Percentiles rank a stretch among this genome's conserved stretches.
These are phyloP conservation scores for Trachelipus rathkii DNA, from an alignment of 1,140 invertebrate species.

Conservation along the genomic window DNA sequence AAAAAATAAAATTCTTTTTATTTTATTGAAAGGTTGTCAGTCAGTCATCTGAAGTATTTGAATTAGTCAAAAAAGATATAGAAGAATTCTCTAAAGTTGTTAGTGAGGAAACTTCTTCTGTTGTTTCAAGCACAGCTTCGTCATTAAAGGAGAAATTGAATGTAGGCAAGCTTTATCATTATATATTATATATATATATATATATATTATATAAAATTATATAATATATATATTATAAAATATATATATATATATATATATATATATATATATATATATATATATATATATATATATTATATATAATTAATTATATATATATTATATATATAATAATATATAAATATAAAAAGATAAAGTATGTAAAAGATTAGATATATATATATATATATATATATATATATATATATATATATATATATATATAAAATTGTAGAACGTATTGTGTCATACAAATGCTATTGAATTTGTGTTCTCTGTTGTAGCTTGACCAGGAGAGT, in stretches of 20 bases:
- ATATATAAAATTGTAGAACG: no score
- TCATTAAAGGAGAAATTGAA: slow-evolving; percentile 51
- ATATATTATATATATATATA: no score
- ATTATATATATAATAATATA: no score
- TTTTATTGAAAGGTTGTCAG: slow-evolving; percentile 37
- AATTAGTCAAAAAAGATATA: slow-evolving; percentile 55
- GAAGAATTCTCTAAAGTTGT: slow-evolving; percentile 53
- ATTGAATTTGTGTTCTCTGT: neutral
- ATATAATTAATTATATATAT: no score
- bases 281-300: neutral
- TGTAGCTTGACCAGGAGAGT: slow-evolving; percentile 50
- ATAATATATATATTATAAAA: neutral
- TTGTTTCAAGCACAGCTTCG: slow-evolving; percentile 50
- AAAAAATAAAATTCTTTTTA: neutral
- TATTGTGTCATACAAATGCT: neutral
- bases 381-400: no score
- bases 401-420: no score
- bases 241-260: neutral
- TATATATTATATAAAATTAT: neutral
- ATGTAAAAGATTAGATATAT: no score
- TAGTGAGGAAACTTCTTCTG: slow-evolving; percentile 50
- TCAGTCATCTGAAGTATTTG: slow-evolving; percentile 52
- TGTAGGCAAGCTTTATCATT: slow-evolving; percentile 44
- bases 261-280: neutral
- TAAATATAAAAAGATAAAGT: no score